These are phyloP conservation scores for Erythrocercus mccallii DNA, from an alignment of 2,113 vertebrate species.

Conservation along the genomic window DNA sequence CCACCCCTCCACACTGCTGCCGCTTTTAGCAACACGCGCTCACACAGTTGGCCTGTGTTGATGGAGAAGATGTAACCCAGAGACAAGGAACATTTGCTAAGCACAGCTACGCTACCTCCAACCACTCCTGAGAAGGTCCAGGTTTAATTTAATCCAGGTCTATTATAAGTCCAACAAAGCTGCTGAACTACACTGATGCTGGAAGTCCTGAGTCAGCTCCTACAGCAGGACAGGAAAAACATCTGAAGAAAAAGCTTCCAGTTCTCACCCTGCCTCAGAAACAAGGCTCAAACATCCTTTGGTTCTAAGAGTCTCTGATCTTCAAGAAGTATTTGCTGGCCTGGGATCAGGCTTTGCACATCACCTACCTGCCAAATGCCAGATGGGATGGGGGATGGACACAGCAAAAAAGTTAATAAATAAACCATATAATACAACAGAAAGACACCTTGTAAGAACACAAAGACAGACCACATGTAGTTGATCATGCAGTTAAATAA, in stretches of 20 bases:
- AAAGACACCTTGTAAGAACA: not conserved
- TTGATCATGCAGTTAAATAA: not conserved
- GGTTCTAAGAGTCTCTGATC: not conserved
- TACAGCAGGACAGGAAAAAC: not conserved
- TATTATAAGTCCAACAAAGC: not conserved
- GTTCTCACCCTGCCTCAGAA: not conserved
- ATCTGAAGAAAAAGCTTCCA: slow-evolving; percentile 9
- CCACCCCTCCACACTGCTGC: not conserved
- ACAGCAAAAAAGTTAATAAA: not conserved
- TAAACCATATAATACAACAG: not conserved
- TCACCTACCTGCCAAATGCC: not conserved
- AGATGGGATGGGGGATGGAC: not conserved
- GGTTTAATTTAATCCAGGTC: not conserved
- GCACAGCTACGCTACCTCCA: not conserved
- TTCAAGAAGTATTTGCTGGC: not conserved
- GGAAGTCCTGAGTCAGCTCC: slow-evolving; percentile 4
- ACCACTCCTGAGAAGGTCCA: not conserved
- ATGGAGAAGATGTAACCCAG: not conserved
- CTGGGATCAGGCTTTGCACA: not conserved
- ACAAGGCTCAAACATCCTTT: not conserved
- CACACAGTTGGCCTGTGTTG: not conserved
- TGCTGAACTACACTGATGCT: not conserved
- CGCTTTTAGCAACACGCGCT: not conserved
- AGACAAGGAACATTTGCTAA: not conserved
- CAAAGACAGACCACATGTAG: not conserved